Base-by-base conservation (phyloP, 2,888 invertebrate genomes). In the Phalera bucephala region DNA sequence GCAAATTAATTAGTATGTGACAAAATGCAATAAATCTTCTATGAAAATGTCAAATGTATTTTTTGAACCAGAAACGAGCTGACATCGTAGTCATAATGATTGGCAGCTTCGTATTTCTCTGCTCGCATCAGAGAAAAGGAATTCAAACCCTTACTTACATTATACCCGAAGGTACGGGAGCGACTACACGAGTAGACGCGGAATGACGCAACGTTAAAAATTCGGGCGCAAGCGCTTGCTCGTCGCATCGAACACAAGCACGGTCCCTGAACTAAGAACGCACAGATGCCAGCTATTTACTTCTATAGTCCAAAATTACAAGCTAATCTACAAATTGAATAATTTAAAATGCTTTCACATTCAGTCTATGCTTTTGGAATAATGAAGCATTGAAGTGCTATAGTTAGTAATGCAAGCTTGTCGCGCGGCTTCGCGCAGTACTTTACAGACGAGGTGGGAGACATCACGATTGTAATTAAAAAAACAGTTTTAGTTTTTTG, bases 81-180 rank as follows among this genome's bases (percentile, higher is more conserved):
- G 51, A 54, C 25, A 27, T 40, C 30, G 12, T 36, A 37, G 40
- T 40, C 45, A 40, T 40, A 43, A 32, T 57, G 38, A 55, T 47
- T 43, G 80, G 82, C 65, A 72, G 86, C 74, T 89, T 87, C 88
- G 67, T 72, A 77, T 87, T 58, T 79, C 88, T 89, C 88, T 89
- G 88, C 88, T 87, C 31, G 33, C 50, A 40, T 68, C 87, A 88
- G 88, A 88, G 87, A 77, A 73, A 84, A 79, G 72, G 85, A 87
- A 89, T 72, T 58, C 78, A 58, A 49, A 59, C 80, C 82, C 72
- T 65, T 49, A 55, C 51, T 3, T 55, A 36, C 45, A 55, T n/a
- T 45, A 38, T 66, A 74, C 74, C 64, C 10, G 32, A 29, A 19
- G 62, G 75, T 72, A 71, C 63, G 41, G 30, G 32, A 36, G 34